Evolutionary conservation across 37 sponge, comb jelly and placozoan species (phyloP).

Genomic region (Dysidea cf. avara): DNA sequence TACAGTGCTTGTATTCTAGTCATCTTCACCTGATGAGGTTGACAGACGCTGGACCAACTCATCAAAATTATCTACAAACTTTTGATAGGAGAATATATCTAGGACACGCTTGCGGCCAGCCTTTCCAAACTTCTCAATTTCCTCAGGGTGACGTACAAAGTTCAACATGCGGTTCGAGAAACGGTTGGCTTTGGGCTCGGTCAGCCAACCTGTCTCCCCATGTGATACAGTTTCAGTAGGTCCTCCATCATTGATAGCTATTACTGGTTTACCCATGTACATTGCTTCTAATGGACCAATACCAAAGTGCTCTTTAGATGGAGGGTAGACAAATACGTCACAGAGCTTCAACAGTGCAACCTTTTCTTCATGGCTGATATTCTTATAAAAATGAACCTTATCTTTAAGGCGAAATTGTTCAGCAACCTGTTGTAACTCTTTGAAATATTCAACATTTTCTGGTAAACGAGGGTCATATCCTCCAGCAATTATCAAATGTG

Average conservation of each 20-base stretch:
- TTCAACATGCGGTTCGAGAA: slow-evolving; percentile 76
- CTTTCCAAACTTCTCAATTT: slow-evolving; percentile 49
- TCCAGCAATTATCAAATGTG: slow-evolving; percentile 89
- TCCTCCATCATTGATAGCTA: slow-evolving; percentile 96
- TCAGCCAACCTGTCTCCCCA: slow-evolving; percentile 83
- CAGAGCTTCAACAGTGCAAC: slow-evolving; percentile 59
- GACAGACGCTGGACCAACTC: too few relatives aligned
- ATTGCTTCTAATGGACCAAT: slow-evolving; percentile 97
- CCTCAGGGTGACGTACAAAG: slow-evolving; percentile 24
- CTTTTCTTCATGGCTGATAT: slow-evolving; percentile 79
- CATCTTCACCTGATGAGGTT: too few relatives aligned
- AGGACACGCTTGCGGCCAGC: slow-evolving; percentile 59
- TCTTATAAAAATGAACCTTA: slow-evolving; percentile 81
- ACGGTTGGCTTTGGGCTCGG: slow-evolving; percentile 65
- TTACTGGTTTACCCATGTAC: slow-evolving; percentile 91
- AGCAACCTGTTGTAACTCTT: slow-evolving; percentile 64
- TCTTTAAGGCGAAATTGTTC: slow-evolving; percentile 42
- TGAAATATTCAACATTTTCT: slow-evolving; percentile 90
- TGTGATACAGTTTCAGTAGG: slow-evolving; percentile 90
- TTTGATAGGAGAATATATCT: slow-evolving; percentile 81
- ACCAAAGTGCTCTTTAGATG: slow-evolving; percentile 97
- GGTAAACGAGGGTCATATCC: slow-evolving; percentile 93
- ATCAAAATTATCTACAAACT: slow-evolving; percentile 77
- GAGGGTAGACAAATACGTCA: slow-evolving; percentile 89
- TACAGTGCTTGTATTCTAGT: too few relatives aligned